Conservation (phyloP, 1,140 invertebrate species). For the Ceratina japonica region DNA sequence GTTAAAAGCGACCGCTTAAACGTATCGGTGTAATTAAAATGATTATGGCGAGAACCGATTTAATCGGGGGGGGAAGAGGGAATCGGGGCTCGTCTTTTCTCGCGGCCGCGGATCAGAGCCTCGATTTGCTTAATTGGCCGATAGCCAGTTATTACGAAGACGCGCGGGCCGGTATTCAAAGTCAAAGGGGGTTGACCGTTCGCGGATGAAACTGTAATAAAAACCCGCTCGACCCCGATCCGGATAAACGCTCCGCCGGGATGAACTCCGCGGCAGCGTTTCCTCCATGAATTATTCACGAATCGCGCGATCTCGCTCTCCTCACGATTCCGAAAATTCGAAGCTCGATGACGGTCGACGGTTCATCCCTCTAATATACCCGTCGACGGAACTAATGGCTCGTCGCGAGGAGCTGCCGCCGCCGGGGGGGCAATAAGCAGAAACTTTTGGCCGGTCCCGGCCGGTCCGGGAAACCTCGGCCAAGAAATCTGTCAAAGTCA, state of each 20-base stretch:
- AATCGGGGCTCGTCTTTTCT: slow-evolving; percentile 25
- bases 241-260: background rate
- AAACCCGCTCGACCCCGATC: background rate
- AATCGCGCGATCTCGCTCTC: background rate
- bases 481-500: slow-evolving; percentile 30
- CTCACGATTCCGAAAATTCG: background rate
- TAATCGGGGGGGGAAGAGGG: background rate
- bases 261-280: background rate
- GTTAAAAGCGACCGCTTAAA: slow-evolving; percentile 6
- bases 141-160: slow-evolving; percentile 26
- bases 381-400: slow-evolving; percentile 4
- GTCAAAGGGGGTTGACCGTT: background rate
- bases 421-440: slow-evolving; percentile 9
- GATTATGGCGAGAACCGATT: slow-evolving; percentile 2
- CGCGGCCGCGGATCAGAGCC: slow-evolving; percentile 11
- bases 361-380: background rate
- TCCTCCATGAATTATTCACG: background rate
- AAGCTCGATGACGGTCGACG: background rate
- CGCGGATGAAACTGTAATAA: background rate
- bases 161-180: background rate
- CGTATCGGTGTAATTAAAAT: slow-evolving; percentile 36
- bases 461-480: background rate
- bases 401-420: background rate
- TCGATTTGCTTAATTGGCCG: slow-evolving; percentile 32
- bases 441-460: background rate